Percentiles rank a stretch among this genome's conserved stretches.
These are phyloP conservation scores for Colossoma macropomum DNA, from an alignment of 2,113 vertebrate genomes.

Conservation along the genomic window DNA sequence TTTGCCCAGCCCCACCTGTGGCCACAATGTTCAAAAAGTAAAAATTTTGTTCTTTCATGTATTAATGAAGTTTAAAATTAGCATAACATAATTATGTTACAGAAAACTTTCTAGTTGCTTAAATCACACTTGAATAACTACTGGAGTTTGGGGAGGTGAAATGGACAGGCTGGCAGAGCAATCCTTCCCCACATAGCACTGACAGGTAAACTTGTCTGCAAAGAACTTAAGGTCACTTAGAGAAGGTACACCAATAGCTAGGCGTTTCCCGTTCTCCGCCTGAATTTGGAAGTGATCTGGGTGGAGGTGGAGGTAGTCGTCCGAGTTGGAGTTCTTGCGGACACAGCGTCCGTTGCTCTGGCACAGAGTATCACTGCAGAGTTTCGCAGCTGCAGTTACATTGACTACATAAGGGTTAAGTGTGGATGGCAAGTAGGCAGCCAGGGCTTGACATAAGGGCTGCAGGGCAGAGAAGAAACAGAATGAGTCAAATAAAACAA, in stretches of 20 bases:
- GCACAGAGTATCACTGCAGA: constrained; percentile 84
- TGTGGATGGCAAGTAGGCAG: constrained; percentile 66
- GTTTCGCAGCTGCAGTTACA: constrained; percentile 84
- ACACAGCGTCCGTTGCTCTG: constrained; percentile 79
- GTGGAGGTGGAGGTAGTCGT: constrained; percentile 83
- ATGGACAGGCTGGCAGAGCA: constrained; percentile 52
- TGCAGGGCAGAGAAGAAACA: constrained; percentile 27
- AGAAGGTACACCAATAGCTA: constrained; percentile 64
- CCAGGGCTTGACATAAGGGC: constrained; percentile 67
- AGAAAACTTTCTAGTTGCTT: no score
- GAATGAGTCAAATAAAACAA: neutral
- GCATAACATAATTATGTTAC: no score
- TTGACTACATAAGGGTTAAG: constrained; percentile 87
- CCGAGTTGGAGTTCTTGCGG: constrained; percentile 77
- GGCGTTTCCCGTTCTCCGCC: constrained; percentile 49
- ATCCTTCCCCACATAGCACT: constrained; percentile 64
- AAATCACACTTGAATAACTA: constrained; percentile 60
- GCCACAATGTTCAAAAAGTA: no score
- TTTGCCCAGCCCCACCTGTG: no score
- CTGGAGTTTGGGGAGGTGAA: neutral
- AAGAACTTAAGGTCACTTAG: constrained; percentile 58
- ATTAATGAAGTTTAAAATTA: no score
- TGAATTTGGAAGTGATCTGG: constrained; percentile 66
- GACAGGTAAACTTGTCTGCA: constrained; percentile 69
- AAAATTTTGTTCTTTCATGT: no score